Evolutionary conservation across 1,140 invertebrate genomes (phyloP).

Genomic region (Meloidogyne chitwoodi): DNA sequence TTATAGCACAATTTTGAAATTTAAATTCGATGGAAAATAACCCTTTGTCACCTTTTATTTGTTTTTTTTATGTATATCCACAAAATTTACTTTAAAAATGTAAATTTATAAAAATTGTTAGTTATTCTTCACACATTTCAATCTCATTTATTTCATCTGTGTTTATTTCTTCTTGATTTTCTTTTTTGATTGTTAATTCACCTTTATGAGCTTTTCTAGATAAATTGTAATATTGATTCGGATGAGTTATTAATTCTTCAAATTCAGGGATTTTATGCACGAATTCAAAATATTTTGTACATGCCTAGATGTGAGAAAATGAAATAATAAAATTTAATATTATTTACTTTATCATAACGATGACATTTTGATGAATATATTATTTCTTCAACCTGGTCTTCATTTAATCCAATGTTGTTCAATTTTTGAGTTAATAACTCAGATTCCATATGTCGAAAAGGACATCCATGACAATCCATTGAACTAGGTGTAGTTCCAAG

Average conservation of each 20-base stretch:
- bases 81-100: neutral
- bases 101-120: neutral
- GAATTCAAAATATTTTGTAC: constrained; percentile 36
- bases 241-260: constrained; percentile 72
- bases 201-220: constrained; percentile 65
- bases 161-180: neutral
- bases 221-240: constrained; percentile 84
- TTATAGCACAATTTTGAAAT: neutral
- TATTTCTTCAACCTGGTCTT: neutral
- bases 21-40: neutral
- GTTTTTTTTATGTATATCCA: neutral
- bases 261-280: constrained; percentile 34
- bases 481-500: constrained; percentile 63
- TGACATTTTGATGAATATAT: constrained; percentile 36
- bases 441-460: constrained; percentile 59
- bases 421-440: constrained; percentile 36
- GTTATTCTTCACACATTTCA: neutral
- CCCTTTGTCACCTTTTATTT: neutral
- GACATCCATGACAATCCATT: constrained; percentile 85
- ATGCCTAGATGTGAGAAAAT: constrained; percentile 19
- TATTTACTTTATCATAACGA: constrained; percentile 28
- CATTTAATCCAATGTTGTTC: constrained; percentile 20
- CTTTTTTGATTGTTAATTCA: neutral
- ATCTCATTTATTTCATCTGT: neutral
- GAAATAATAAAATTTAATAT: neutral